Base-by-base conservation (phyloP, 1,140 invertebrate genomes). In the Helicorthomorpha holstii region DNA sequence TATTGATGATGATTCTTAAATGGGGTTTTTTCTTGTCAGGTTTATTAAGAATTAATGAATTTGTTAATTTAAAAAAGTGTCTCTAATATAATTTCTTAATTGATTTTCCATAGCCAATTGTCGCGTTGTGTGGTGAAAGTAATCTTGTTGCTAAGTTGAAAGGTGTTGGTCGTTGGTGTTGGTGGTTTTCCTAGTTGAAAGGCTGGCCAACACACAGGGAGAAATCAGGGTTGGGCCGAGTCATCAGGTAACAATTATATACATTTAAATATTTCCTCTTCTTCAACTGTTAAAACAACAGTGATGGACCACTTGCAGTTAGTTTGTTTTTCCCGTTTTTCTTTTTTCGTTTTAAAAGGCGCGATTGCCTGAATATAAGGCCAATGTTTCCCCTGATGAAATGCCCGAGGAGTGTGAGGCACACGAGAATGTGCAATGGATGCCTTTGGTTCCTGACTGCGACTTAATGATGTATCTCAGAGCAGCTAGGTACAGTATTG, bases 391-490 rank as follows among this genome's bases (percentile, higher is more conserved):
- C 26, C 66, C 70, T 29, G 74, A 75, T 64, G 75, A 82, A 52
- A 83, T 86, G 72, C 78, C 76, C 62, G 85, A 82, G 66, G 76
- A 74, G 66, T 74, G 75, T 59, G 80, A 77, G 66, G 78, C 75
- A 53, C 74, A 82, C 63, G 92, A 96, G 69, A 89, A 94, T 69
- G 70, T 91, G 67, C 77, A 85, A 71, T 97, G 92, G 93, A 74
- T 85, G 64, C 90, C 91, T 52, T 81, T 86, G 73, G 81, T 89
- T 52, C 76, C 85, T 61, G 92, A 96, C 72, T 80, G 84, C 58
- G 92, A 97, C 73, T 79, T 98, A 61, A 78, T 95, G 63, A 95
- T 96, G 89, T 98, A 93, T 72, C 78, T 97, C 61, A 76, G 91
- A 63, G 93, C 92, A 58, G 93, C 92, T 51, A 78, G 93, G 58